phyloP scores from a whole-genome alignment of 2,888 invertebrate genomes.

The Crocallis elinguaria region DNA sequence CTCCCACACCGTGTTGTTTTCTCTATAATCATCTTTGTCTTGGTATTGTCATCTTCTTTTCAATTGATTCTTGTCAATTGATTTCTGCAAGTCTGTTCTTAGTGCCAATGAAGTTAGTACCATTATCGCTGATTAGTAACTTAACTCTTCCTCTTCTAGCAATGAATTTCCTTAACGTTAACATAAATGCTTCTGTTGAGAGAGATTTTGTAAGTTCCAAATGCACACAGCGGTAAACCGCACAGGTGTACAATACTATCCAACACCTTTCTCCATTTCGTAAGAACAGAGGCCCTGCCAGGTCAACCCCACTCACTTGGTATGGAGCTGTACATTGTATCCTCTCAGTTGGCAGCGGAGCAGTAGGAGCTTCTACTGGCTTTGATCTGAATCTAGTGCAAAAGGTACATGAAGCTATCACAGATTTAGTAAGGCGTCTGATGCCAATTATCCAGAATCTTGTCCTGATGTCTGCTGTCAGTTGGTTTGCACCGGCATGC shows the following conservation, averaged over 20 bases:
- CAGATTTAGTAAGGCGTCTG: not conserved
- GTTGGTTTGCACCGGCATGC: not conserved
- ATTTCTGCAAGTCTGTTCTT: not conserved
- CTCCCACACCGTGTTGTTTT: too few species aligned
- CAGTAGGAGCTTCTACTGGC: not conserved
- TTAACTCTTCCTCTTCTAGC: too few species aligned
- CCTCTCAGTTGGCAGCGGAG: not conserved
- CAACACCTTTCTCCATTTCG: not conserved
- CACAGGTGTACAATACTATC: not conserved
- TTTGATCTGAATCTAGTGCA: not conserved
- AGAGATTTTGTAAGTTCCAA: too few species aligned
- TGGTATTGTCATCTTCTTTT: too few species aligned
- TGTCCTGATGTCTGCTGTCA: not conserved
- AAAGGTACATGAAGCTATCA: not conserved
- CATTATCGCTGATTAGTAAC: too few species aligned
- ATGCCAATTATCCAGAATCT: not conserved
- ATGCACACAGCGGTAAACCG: not conserved
- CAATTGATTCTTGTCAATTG: too few species aligned
- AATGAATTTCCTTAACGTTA: too few species aligned
- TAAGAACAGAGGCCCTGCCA: not conserved
- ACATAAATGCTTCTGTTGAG: too few species aligned
- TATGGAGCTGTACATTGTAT: not conserved
- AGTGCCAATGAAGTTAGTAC: not conserved
- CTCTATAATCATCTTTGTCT: too few species aligned
- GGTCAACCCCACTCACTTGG: not conserved